phyloP scores from a whole-genome alignment of 2,797 vertebrate genomes.

The Chaetodon trifasciatus region DNA sequence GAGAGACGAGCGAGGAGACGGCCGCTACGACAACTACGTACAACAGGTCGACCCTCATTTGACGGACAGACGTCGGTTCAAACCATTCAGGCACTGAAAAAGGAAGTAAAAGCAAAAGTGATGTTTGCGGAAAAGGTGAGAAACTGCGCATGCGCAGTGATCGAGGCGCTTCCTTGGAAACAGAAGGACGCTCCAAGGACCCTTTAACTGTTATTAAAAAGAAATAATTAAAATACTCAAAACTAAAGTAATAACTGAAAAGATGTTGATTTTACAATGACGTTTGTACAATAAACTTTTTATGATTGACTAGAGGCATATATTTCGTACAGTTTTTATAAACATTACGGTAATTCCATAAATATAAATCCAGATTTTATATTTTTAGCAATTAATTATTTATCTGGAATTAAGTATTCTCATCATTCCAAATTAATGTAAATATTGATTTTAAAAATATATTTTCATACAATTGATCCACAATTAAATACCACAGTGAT shows the following conservation, averaged over 20 bases:
- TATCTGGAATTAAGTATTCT: no score
- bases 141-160: slow-evolving; percentile 50
- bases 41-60: slow-evolving; percentile 28
- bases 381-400: no score
- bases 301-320: neutral
- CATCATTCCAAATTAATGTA: no score
- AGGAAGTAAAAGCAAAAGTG: neutral
- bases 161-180: slow-evolving; percentile 21
- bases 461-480: neutral
- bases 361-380: neutral
- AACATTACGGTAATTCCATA: neutral
- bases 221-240: neutral
- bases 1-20: neutral
- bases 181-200: neutral
- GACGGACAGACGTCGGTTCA: neutral
- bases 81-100: neutral
- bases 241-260: neutral
- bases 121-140: slow-evolving; percentile 37
- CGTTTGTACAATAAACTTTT: neutral
- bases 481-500: neutral
- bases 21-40: fast-evolving
- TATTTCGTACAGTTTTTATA: neutral
- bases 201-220: neutral
- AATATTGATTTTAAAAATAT: neutral
- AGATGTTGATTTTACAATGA: neutral